Base-by-base conservation (phyloP, 2,797 vertebrate genomes). In the Mus spretus region DNA sequence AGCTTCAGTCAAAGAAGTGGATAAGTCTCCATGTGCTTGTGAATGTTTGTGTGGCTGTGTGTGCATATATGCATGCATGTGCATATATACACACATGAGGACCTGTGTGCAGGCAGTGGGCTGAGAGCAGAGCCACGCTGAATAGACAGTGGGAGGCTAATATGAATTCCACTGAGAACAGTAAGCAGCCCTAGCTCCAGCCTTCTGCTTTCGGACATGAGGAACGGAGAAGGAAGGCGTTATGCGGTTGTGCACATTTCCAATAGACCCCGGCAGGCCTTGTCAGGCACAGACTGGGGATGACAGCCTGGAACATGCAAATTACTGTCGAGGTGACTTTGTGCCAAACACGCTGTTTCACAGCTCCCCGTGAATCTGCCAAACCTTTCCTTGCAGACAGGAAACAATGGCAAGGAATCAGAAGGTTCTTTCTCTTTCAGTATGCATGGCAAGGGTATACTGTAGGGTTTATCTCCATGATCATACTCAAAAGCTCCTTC, bases 311-410 rank as follows among this genome's bases (percentile, higher is more conserved):
- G 95, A 95, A 89, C 96, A 94, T 80, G 95, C 97, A 98, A 92
- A 93, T 97, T 97, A 84, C 94, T 92, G 80, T 97, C 14, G 90
- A 96, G 97, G 97, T 89, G 95, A 96, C 95, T 97, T 89, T 55
- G 74, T 98, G 98, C 97, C 98, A 97, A 96, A 79, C 93, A 90
- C 80, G 81, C 97, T 97, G 96, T 95, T 97, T 97, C 95, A 81
- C 97, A 96, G 97, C 96, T 97, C 97, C 94, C 96, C 26, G 28
- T 79, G 96, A 92, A 88, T 67, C 98, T 96, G 97, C 97, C 98
- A 97, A 95, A 95, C 93, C 97, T 97, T 96, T 96, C 97, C 94
- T 89, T 84, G 96, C 95, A 90, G 31, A 17, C 86, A 92, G 89
- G 92, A 98, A 96, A 97, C 94, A 94, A 96, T 88, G 82, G 63